Percentiles rank a stretch among this genome's conserved stretches.
These are phyloP conservation scores for Lithosia quadra DNA, from an alignment of 2,888 invertebrate genomes.

Conservation along the genomic window DNA sequence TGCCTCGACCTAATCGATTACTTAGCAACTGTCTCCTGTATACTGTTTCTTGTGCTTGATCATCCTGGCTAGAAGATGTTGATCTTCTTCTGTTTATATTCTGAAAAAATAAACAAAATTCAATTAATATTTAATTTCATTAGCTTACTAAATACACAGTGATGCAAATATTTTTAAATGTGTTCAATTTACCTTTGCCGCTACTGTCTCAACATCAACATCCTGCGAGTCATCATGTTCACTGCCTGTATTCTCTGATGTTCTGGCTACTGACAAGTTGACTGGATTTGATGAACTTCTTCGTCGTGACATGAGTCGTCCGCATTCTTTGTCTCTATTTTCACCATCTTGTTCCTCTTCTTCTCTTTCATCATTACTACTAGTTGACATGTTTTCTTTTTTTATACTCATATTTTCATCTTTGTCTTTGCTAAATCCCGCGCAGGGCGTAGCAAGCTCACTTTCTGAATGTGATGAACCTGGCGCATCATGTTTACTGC, in stretches of 20 bases:
- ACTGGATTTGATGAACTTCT: conserved; percentile 94
- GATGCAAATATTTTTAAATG: neutral
- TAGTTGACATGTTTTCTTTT: conserved; percentile 84
- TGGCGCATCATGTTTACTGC: conserved; percentile 84
- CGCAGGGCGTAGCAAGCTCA: conserved; percentile 80
- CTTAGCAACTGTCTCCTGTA: conserved; percentile 88
- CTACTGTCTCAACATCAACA: conserved; percentile 85
- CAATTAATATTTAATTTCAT: neutral
- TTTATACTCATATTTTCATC: conserved; percentile 82
- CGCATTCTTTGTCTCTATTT: conserved; percentile 82
- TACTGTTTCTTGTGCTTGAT: conserved; percentile 83
- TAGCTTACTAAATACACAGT: neutral
- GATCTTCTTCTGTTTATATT: conserved; percentile 81
- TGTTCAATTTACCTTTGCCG: conserved; percentile 75
- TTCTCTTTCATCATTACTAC: conserved; percentile 84
- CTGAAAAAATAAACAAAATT: conserved; percentile 58
- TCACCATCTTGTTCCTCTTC: conserved; percentile 86
- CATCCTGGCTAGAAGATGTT: conserved; percentile 84
- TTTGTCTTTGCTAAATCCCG: conserved; percentile 83
- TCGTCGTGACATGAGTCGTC: conserved; percentile 86
- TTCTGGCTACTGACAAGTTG: conserved; percentile 90
- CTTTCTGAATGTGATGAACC: conserved; percentile 85
- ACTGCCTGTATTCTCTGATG: conserved; percentile 87
- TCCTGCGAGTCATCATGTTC: conserved; percentile 86
- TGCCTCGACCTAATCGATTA: conserved; percentile 88